Percentiles rank a stretch among this genome's conserved stretches.
Evolutionary conservation across 2,888 invertebrate genomes (phyloP).

Genomic region (Dysmachus trigonus): DNA sequence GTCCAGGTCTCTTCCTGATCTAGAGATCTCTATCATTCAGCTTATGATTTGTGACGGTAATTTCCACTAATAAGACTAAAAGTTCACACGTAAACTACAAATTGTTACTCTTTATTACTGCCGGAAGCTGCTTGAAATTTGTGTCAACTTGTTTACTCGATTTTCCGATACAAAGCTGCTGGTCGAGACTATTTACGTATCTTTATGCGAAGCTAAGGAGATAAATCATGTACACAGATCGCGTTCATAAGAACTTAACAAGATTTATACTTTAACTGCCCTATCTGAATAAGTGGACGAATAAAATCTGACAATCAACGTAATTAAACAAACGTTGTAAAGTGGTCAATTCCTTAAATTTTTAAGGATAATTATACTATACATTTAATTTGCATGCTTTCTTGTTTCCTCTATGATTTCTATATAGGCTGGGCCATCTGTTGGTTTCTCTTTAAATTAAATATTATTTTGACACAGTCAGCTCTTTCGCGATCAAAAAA

Average conservation of each 20-base stretch:
- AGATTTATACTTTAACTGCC: too few species aligned
- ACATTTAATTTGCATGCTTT: too few species aligned
- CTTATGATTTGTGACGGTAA: slow-evolving; percentile 1
- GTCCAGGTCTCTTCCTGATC: not conserved
- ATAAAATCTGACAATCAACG: too few species aligned
- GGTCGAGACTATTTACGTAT: not conserved
- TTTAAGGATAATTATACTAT: too few species aligned
- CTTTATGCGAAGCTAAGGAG: not conserved
- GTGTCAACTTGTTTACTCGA: not conserved
- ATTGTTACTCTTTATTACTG: not conserved
- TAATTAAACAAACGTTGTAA: too few species aligned
- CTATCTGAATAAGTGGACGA: too few species aligned
- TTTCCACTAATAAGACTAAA: not conserved
- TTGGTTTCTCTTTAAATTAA: too few species aligned
- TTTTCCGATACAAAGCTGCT: not conserved
- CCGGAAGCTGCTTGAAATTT: not conserved
- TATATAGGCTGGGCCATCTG: too few species aligned
- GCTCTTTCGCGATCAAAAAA: too few species aligned
- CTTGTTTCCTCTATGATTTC: too few species aligned
- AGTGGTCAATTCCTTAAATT: too few species aligned
- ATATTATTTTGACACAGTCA: too few species aligned
- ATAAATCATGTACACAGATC: not conserved
- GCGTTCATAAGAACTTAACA: not conserved
- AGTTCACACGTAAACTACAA: slow-evolving; percentile 9
- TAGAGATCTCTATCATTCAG: not conserved